Evolutionary conservation across 1,140 invertebrate genomes (phyloP).

Genomic region (Battus philenor): DNA sequence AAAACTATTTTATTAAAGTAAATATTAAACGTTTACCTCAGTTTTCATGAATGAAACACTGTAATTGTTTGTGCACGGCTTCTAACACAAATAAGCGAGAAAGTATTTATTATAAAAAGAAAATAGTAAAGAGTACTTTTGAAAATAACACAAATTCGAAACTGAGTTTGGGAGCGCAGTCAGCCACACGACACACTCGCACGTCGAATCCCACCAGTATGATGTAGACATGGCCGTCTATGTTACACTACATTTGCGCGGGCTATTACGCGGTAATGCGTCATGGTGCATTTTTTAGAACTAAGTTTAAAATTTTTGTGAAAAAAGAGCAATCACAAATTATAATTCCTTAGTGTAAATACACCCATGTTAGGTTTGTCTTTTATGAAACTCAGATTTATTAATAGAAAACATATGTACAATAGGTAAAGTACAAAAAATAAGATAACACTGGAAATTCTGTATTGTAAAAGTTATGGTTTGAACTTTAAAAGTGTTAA

Average conservation of each 20-base stretch:
- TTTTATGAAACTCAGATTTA: too few species aligned
- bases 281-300: neutral
- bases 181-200: slow-evolving; percentile 17
- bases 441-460: too few species aligned
- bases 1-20: neutral
- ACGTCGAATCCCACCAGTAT: slow-evolving; percentile 20
- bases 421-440: too few species aligned
- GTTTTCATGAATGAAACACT: slow-evolving; percentile 1
- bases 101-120: slow-evolving; percentile 8
- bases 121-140: slow-evolving; percentile 1
- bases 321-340: too few species aligned
- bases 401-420: too few species aligned
- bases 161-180: slow-evolving; percentile 13
- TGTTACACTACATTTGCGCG: neutral
- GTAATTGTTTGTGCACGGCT: neutral
- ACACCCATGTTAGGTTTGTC: too few species aligned
- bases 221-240: neutral
- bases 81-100: slow-evolving; percentile 5
- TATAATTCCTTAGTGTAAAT: too few species aligned
- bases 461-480: too few species aligned
- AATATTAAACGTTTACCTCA: slow-evolving; percentile 5
- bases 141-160: slow-evolving; percentile 6
- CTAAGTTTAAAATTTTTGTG: too few species aligned
- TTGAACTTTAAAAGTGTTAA: too few species aligned
- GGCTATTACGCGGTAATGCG: neutral